These are phyloP conservation scores for Platichthys flesus DNA, from an alignment of 2,113 vertebrate genomes.

Conservation along the genomic window DNA sequence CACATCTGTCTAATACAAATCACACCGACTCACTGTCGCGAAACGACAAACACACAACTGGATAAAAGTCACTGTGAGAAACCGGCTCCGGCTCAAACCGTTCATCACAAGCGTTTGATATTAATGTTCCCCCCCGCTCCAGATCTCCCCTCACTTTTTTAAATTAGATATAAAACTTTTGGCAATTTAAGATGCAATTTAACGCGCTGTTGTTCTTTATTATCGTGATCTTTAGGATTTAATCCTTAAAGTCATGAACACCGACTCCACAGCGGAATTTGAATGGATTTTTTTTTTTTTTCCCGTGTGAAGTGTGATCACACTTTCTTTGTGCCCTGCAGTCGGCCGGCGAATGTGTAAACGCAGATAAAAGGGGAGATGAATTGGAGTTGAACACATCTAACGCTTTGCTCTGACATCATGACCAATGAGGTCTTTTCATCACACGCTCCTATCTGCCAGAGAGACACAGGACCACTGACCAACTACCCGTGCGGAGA, in stretches of 20 bases:
- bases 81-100: not conserved
- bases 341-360: constrained; percentile 16
- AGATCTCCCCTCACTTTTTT: not conserved
- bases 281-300: not conserved
- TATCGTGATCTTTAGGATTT: not conserved
- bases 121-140: not conserved
- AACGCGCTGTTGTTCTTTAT: not conserved
- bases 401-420: constrained; percentile 55
- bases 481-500: not conserved
- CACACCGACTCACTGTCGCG: not conserved
- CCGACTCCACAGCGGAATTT: not conserved
- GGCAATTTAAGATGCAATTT: not conserved
- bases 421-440: constrained; percentile 60
- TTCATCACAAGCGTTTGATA: not conserved
- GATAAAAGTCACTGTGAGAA: not conserved
- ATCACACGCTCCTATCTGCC: constrained; percentile 24
- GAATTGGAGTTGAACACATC: constrained; percentile 48
- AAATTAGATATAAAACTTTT: not conserved
- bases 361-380: constrained; percentile 22
- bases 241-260: not conserved
- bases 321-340: not conserved
- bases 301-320: not conserved
- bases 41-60: not conserved
- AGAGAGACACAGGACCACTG: constrained; percentile 10
- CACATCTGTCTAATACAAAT: constrained; percentile 4